These are phyloP conservation scores for Rhopalosiphum maidis DNA, from an alignment of 1,140 invertebrate species.

Conservation along the genomic window DNA sequence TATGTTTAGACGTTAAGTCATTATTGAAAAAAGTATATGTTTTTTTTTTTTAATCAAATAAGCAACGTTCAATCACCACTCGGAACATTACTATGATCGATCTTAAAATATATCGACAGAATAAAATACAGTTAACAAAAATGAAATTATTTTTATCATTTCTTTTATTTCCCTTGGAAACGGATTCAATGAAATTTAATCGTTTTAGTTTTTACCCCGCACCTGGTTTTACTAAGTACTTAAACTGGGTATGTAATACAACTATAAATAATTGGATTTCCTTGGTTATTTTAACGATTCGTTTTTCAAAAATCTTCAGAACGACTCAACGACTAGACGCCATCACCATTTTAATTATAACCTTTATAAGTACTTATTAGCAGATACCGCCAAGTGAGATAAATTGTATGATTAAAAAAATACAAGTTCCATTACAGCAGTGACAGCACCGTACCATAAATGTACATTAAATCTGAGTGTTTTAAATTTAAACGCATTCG, in stretches of 20 bases:
- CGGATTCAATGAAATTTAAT: neutral
- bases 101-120: neutral
- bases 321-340: neutral
- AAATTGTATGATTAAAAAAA: neutral
- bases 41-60: neutral
- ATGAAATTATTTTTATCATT: neutral
- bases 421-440: neutral
- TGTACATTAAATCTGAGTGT: neutral
- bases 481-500: neutral
- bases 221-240: neutral
- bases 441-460: neutral
- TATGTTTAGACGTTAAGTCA: no score
- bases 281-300: neutral
- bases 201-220: neutral
- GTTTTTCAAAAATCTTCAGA: neutral
- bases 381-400: neutral
- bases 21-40: neutral
- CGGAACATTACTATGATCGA: neutral
- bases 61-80: neutral
- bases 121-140: neutral
- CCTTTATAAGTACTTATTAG: neutral
- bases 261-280: neutral
- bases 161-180: neutral
- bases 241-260: neutral
- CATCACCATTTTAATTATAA: neutral